Evolutionary conservation across 2,113 vertebrate genomes (phyloP).

Genomic region (Tenebrosternarchus preto): DNA sequence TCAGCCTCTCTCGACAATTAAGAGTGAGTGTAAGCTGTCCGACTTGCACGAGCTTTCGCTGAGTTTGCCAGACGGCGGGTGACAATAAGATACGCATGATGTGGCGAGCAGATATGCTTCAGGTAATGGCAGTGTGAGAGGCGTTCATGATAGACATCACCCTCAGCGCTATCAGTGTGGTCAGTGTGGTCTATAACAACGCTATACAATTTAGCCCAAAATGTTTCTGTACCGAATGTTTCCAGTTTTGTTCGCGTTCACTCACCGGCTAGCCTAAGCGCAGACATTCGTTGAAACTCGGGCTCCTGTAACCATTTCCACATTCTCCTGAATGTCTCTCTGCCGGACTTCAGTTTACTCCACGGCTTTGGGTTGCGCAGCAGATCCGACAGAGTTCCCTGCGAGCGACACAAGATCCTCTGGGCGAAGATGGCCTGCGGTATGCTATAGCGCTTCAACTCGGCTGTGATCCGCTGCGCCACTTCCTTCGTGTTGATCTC

Average conservation of each 20-base stretch:
- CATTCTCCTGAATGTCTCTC: conserved; percentile 98
- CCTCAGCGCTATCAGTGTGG: conserved; percentile 14
- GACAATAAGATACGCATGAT: conserved; percentile 28
- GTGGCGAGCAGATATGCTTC: conserved; percentile 27
- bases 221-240: not conserved
- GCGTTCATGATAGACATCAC: conserved; percentile 3
- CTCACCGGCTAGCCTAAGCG: conserved; percentile 92
- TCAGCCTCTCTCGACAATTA: not conserved
- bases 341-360: conserved; percentile 98
- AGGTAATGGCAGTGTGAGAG: conserved; percentile 23
- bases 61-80: not conserved
- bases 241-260: conserved; percentile 15
- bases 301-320: conserved; percentile 99
- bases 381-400: conserved; percentile 96
- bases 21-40: not conserved
- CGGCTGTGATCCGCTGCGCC: conserved; percentile 95
- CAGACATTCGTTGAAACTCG: conserved; percentile 97
- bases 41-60: not conserved
- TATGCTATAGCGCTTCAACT: conserved; percentile 97
- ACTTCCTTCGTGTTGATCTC: conserved; percentile 99
- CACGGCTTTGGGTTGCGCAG: conserved; percentile 97
- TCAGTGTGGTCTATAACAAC: conserved; percentile 15
- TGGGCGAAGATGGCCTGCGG: conserved; percentile 98
- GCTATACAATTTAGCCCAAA: not conserved
- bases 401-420: conserved; percentile 94